phyloP scores from a whole-genome alignment of 2,888 invertebrate species.

The Steinernema carpocapsae region DNA sequence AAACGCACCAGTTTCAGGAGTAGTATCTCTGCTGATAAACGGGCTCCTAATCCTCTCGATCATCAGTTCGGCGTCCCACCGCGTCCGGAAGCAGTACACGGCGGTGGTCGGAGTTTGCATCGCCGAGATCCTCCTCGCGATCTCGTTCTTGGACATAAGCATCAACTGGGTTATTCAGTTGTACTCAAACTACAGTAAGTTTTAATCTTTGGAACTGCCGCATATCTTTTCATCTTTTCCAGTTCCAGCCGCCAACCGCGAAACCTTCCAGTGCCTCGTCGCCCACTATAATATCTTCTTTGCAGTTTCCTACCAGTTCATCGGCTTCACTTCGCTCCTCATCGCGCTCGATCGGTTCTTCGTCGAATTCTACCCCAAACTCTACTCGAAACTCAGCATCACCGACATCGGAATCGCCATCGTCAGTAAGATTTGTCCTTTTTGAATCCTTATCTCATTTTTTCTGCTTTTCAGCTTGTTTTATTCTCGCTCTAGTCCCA shows the following conservation, averaged over 20 bases:
- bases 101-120: not conserved
- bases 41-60: not conserved
- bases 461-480: not conserved
- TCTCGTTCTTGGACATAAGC: constrained; percentile 15
- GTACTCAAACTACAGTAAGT: not conserved
- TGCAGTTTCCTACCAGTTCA: constrained; percentile 26
- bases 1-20: not conserved
- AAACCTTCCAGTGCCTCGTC: constrained; percentile 12
- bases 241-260: constrained; percentile 5
- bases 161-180: constrained; percentile 16
- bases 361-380: constrained; percentile 6
- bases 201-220: not conserved
- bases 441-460: too few relatives aligned
- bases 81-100: constrained; percentile 29
- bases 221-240: not conserved
- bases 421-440: not conserved
- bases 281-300: constrained; percentile 3
- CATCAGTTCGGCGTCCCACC: constrained; percentile 3
- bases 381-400: constrained; percentile 31
- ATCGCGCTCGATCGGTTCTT: constrained; percentile 4
- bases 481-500: not conserved
- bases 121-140: not conserved
- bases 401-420: constrained; percentile 13
- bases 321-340: constrained; percentile 9
- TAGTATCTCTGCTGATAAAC: not conserved